Percentiles rank a stretch among this genome's conserved stretches.
phyloP scores from a whole-genome alignment of 64 coral and sea anemone genomes.

The Montipora sp. region DNA sequence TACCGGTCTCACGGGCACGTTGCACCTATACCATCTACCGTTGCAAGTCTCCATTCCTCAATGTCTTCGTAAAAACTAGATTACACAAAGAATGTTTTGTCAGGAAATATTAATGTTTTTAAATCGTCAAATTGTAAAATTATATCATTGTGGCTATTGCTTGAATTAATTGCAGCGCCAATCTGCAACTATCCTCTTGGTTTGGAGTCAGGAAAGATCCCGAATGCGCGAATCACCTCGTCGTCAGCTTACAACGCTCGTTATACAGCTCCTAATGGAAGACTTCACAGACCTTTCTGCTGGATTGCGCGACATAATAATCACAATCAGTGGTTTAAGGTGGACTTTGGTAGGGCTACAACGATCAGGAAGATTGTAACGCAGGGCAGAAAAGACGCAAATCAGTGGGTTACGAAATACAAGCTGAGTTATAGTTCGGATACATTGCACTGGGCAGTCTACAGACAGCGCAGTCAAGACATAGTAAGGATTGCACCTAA shows the following conservation, averaged over 20 bases:
- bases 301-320: conserved; percentile 50
- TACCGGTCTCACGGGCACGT: too few species aligned
- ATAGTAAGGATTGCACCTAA: not conserved
- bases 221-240: conserved; percentile 18
- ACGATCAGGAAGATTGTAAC: conserved; percentile 29
- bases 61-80: too few species aligned
- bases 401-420: conserved; percentile 36
- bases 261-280: conserved; percentile 17
- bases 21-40: too few species aligned
- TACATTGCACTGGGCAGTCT: conserved; percentile 35
- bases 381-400: conserved; percentile 23
- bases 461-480: conserved; percentile 41
- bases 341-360: conserved; percentile 13
- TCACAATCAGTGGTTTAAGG: conserved; percentile 37
- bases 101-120: too few species aligned
- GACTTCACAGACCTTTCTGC: conserved; percentile 34
- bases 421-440: conserved; percentile 27
- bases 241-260: conserved; percentile 58
- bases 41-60: too few species aligned
- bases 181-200: conserved; percentile 59
- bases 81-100: too few species aligned
- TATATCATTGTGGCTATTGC: not conserved
- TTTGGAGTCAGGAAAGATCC: conserved; percentile 50
- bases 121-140: not conserved
- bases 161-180: conserved; percentile 20